Evolutionary conservation across 1,140 invertebrate species (phyloP).

Genomic region (Drosophila watanabei): DNA sequence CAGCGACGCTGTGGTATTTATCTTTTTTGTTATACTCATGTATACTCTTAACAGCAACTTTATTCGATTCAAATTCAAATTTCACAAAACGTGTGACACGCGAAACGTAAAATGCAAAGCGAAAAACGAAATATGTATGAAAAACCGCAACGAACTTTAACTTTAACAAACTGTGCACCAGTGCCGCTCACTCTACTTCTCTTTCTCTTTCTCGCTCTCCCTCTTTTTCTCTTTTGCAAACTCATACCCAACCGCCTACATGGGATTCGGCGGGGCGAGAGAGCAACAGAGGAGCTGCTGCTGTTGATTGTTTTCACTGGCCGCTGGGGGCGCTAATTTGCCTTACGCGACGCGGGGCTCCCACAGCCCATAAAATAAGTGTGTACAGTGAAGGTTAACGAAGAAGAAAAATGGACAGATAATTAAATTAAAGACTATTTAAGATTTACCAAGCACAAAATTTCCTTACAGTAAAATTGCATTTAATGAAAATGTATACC

Average conservation of each 20-base stretch:
- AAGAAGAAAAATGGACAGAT: neutral
- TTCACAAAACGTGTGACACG: conserved; percentile 64
- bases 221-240: neutral
- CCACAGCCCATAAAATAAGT: conserved; percentile 33
- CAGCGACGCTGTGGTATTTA: conserved; percentile 56
- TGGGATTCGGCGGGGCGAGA: conserved; percentile 13
- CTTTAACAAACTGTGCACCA: conserved; percentile 18
- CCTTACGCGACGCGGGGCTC: conserved; percentile 41
- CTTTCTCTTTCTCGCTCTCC: neutral
- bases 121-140: conserved; percentile 20
- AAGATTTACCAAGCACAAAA: neutral
- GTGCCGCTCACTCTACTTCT: conserved; percentile 3
- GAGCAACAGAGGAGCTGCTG: conserved; percentile 15
- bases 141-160: conserved; percentile 50
- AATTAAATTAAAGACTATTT: conserved; percentile 11
- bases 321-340: conserved; percentile 80
- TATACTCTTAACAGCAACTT: conserved; percentile 37
- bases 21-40: conserved; percentile 20
- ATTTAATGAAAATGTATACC: neutral
- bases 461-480: too few species aligned
- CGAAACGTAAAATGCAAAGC: conserved; percentile 54
- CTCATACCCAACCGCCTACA: conserved; percentile 18
- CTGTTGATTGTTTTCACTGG: conserved; percentile 73
- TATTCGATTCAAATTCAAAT: conserved; percentile 52
- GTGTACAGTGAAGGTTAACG: conserved; percentile 36